phyloP scores from a whole-genome alignment of 2,113 vertebrate genomes.

The Cnemophilus loriae region DNA sequence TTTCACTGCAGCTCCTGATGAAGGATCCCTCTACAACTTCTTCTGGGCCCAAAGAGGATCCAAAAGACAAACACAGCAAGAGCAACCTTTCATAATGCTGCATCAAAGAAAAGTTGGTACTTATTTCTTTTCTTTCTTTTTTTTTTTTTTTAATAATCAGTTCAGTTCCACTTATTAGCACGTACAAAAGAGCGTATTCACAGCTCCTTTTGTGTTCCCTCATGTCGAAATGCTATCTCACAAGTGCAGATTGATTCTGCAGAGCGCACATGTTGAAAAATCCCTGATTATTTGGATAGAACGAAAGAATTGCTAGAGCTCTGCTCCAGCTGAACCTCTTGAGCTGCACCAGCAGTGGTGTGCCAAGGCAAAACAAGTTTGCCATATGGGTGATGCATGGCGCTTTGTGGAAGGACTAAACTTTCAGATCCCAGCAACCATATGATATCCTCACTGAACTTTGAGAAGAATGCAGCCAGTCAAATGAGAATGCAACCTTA shows the following conservation, averaged over 20 bases:
- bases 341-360: neutral
- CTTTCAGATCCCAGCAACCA: neutral
- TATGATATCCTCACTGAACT: neutral
- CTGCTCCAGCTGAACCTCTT: neutral
- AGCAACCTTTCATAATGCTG: neutral
- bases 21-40: neutral
- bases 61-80: neutral
- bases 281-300: neutral
- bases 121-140: accelerated
- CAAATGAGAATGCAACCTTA: neutral
- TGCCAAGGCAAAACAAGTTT: neutral
- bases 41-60: neutral
- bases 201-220: neutral
- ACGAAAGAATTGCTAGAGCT: neutral
- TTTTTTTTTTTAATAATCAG: neutral
- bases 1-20: neutral
- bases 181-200: neutral
- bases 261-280: neutral
- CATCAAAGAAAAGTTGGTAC: neutral
- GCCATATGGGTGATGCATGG: accelerated
- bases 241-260: neutral
- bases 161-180: neutral
- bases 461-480: neutral
- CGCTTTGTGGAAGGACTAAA: neutral
- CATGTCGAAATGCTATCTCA: neutral